A percentile compares a stretch with the other conserved stretches of the same genome.
phyloP scores from a whole-genome alignment of 2,888 invertebrate genomes.

The Stenotaenia linearis region DNA sequence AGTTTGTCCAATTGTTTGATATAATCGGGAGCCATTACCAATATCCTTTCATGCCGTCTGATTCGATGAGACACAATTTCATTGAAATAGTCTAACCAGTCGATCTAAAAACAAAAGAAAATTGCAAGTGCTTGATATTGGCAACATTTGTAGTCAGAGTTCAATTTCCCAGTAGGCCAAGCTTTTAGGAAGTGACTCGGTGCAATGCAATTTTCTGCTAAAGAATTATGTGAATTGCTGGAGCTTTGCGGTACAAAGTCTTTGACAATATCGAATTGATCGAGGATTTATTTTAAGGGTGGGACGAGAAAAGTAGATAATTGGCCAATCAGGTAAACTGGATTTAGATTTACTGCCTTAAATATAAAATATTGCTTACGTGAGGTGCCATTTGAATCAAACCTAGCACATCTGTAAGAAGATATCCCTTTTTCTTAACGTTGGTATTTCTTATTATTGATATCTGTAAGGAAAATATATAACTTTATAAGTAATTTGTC shows the following conservation, averaged over 20 bases:
- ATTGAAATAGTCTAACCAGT: constrained; percentile 77
- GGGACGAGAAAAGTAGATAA: no score
- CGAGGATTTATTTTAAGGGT: no score
- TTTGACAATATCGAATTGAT: no score
- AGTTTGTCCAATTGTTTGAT: constrained; percentile 19
- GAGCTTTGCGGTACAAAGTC: no score
- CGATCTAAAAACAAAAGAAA: constrained; percentile 6
- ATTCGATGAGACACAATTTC: constrained; percentile 8
- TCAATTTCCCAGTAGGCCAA: no score
- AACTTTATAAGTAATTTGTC: neutral
- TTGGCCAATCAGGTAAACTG: no score
- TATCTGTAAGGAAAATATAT: neutral
- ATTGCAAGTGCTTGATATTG: neutral
- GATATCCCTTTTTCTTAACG: neutral
- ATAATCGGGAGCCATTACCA: constrained; percentile 24
- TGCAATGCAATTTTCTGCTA: no score
- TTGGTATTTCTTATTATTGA: neutral
- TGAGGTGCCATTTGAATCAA: constrained; percentile 6
- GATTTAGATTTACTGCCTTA: no score
- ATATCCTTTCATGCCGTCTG: neutral
- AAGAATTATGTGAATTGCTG: no score
- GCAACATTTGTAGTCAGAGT: no score
- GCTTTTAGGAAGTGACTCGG: no score
- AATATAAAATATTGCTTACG: neutral
- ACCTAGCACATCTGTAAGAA: neutral